Conservation (phyloP, 2,113 vertebrate species). For the Labeo catla region DNA sequence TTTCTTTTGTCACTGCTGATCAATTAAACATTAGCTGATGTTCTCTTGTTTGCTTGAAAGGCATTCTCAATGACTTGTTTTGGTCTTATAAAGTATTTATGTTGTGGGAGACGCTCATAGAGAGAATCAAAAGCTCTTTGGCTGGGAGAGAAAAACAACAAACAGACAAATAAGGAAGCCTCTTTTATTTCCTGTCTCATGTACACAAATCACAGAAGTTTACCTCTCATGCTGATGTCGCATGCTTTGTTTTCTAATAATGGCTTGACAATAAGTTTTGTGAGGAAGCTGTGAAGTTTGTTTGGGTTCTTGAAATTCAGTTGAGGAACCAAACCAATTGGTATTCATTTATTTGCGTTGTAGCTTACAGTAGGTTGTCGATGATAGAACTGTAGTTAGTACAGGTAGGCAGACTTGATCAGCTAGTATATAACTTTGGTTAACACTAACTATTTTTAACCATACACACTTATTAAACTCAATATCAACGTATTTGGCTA, state of each 20-base stretch:
- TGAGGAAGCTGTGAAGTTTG: not conserved
- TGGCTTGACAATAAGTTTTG: slow-evolving; percentile 4
- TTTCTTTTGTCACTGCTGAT: slow-evolving; percentile 79
- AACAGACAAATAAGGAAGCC: slow-evolving; percentile 68
- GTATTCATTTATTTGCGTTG: not conserved
- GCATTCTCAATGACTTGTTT: slow-evolving; percentile 67
- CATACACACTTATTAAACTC: not conserved
- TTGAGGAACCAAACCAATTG: not conserved
- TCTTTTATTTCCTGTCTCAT: slow-evolving; percentile 62
- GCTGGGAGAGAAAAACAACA: slow-evolving; percentile 51
- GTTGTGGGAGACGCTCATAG: slow-evolving; percentile 62
- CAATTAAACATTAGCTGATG: slow-evolving; percentile 79
- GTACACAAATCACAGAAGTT: slow-evolving; percentile 58
- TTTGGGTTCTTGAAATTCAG: not conserved
- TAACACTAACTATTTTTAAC: no score
- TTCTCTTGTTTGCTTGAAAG: slow-evolving; percentile 74
- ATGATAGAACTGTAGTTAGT: not conserved
- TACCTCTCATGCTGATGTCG: slow-evolving; percentile 36
- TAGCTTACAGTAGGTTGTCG: not conserved
- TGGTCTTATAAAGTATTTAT: slow-evolving; percentile 76
- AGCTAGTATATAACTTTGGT: no score
- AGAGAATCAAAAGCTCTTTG: slow-evolving; percentile 61
- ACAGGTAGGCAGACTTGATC: not conserved
- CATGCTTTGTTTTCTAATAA: slow-evolving; percentile 23
- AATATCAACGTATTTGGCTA: not conserved